phyloP scores from a whole-genome alignment of 2,888 invertebrate genomes.

The Drosophila kambysellisi region DNA sequence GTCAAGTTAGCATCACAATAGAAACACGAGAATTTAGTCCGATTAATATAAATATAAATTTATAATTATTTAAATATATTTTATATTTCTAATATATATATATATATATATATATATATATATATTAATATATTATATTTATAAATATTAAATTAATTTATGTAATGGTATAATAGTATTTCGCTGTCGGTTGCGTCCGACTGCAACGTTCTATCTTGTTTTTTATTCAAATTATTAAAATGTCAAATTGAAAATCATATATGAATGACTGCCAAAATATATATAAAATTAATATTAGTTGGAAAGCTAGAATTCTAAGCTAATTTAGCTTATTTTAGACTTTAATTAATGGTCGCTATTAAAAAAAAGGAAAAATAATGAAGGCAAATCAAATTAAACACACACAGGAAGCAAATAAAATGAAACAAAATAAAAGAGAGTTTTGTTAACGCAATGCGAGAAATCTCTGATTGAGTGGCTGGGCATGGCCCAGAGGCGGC shows the following conservation, averaged over 20 bases:
- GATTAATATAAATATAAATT: too few relatives aligned
- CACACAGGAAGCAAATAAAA: conserved; percentile 3
- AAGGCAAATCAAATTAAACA: conserved; percentile 23
- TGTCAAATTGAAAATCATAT: not conserved
- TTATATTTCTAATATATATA: too few relatives aligned
- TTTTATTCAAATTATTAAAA: not conserved
- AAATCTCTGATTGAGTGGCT: conserved; percentile 59
- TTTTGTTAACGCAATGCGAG: conserved; percentile 32
- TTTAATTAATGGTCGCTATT: conserved; percentile 37
- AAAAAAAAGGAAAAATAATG: conserved; percentile 3
- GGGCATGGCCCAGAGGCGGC: conserved; percentile 55
- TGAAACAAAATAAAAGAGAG: conserved; percentile 28
- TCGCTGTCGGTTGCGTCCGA: too few relatives aligned
- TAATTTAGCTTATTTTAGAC: conserved; percentile 13
- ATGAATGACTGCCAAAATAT: not conserved
- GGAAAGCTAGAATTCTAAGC: conserved; percentile 17
- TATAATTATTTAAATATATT: too few relatives aligned
- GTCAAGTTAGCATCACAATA: too few relatives aligned
- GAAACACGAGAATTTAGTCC: too few relatives aligned
- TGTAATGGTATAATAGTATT: too few relatives aligned
- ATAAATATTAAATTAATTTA: too few relatives aligned
- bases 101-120: too few relatives aligned
- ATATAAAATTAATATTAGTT: not conserved
- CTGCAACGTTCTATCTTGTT: too few relatives aligned
- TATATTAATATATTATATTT: too few relatives aligned